A percentile compares a stretch with the other conserved stretches of the same genome.
phyloP scores from a whole-genome alignment of 2,113 vertebrate genomes.

The Poicephalus meyeri region DNA sequence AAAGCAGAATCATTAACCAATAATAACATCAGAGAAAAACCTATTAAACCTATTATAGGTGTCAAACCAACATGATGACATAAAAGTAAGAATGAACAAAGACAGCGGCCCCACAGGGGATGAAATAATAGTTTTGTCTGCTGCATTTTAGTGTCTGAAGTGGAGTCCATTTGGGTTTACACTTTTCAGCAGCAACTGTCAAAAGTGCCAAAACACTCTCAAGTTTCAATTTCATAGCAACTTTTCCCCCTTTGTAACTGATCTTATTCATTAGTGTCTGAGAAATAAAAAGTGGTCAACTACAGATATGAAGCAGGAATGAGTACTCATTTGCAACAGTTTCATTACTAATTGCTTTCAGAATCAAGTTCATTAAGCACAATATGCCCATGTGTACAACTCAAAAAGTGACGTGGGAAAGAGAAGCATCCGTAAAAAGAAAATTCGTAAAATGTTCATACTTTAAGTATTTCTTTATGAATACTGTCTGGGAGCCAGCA shows the following conservation, averaged over 20 bases:
- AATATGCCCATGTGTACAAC: background rate
- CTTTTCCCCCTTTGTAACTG: constrained; percentile 50
- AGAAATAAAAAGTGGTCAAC: constrained; percentile 28
- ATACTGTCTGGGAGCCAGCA: background rate
- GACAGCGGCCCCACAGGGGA: background rate
- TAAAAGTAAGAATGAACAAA: constrained; percentile 34
- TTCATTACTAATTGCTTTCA: background rate
- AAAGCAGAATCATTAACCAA: constrained; percentile 52
- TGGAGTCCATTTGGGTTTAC: constrained; percentile 30
- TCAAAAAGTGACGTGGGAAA: background rate
- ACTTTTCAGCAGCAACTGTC: constrained; percentile 46
- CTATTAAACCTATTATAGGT: constrained; percentile 45
- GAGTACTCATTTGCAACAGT: background rate
- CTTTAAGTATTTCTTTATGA: background rate
- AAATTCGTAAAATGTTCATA: background rate
- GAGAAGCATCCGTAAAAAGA: background rate
- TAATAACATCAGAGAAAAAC: constrained; percentile 47
- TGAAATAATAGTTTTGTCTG: constrained; percentile 64
- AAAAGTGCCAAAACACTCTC: constrained; percentile 27
- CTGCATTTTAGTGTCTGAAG: constrained; percentile 13
- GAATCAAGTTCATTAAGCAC: background rate
- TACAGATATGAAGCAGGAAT: background rate
- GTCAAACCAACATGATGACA: constrained; percentile 48
- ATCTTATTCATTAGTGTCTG: constrained; percentile 48
- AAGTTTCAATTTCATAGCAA: constrained; percentile 47